These are phyloP conservation scores for Caenorhabditis wallacei DNA, from an alignment of 2,888 invertebrate species.

Conservation along the genomic window DNA sequence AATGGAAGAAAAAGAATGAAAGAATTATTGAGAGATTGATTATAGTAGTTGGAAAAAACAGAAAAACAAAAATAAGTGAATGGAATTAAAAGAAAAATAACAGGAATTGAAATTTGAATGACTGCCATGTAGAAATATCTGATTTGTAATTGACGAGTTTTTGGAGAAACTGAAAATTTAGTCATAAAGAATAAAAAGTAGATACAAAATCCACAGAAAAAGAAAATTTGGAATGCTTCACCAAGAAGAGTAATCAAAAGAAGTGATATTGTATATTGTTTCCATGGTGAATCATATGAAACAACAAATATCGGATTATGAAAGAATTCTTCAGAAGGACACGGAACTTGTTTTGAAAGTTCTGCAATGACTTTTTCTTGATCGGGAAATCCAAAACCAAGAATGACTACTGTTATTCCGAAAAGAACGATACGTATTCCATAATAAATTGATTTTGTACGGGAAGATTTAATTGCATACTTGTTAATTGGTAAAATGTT, in stretches of 20 bases:
- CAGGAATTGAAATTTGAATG: constrained; percentile 16
- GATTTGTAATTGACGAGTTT: constrained; percentile 20
- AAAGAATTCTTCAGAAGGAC: constrained; percentile 34
- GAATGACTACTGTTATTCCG: not conserved
- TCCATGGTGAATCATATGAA: constrained; percentile 11
- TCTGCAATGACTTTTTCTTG: not conserved
- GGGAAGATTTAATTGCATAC: not conserved
- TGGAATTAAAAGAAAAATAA: constrained; percentile 10
- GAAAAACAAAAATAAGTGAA: constrained; percentile 31
- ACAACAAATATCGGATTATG: constrained; percentile 15
- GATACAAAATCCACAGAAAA: constrained; percentile 17
- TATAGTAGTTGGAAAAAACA: constrained; percentile 15
- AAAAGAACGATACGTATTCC: constrained; percentile 4
- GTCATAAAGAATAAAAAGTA: constrained; percentile 16
- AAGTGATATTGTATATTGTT: constrained; percentile 6
- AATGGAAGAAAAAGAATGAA: constrained; percentile 23
- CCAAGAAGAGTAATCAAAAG: constrained; percentile 5
- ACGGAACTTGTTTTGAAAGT: constrained; percentile 8
- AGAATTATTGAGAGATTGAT: constrained; percentile 26
- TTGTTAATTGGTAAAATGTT: constrained; percentile 19
- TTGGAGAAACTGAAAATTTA: constrained; percentile 9
- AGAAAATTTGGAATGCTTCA: constrained; percentile 18
- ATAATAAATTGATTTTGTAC: constrained; percentile 8
- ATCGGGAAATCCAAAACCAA: constrained; percentile 11
- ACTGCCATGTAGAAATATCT: constrained; percentile 8